Base-by-base conservation (phyloP, 2,888 invertebrate genomes). In the Apeira syringaria region DNA sequence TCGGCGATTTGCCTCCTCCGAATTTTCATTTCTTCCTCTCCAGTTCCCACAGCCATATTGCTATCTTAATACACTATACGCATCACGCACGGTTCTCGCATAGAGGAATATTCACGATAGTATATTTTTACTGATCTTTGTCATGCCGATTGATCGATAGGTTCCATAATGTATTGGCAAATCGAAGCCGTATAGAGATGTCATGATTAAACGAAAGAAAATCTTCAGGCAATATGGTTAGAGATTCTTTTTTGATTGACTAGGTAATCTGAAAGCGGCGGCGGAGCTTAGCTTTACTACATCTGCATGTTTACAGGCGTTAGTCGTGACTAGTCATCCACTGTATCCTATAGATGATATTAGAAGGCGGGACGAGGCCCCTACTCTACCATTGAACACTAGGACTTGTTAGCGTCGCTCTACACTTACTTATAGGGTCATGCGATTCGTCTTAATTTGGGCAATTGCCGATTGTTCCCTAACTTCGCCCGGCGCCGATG, bases 351-450 rank as follows among this genome's bases (percentile, higher is more conserved):
- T 65, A 71, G 68, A 70, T 68, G 68, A 68, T 69, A 59, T 57
- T 70, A 61, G 66, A 63, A 64, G 65, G 57, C 67, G 74, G 79
- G 77, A 77, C 67, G 66, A 72, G 59, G 73, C 74, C 77, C 80
- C 83, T 85, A 86, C 65, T 72, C 86, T 86, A 86, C 82, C 72
- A 82, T 80, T 63, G 78, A 85, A 78, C 73, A 76, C 82, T 85
- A 82, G 75, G 64, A 67, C 61, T 68, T 63, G 56, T 65, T 66
- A 74, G 70, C 73, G 63, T 69, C 62, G 63, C 44, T 64, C 72
- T 77, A 80, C 70, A 88, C 87, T 88, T 87, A 88, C 87, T 67
- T 73, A 75, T 66, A 61, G 28, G 26, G 56, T 57, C 61, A 69
- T 64, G 63, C 59, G 68, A 76, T 78, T 77, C 75, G 66, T 80